Percentiles rank a stretch among this genome's conserved stretches.
Evolutionary conservation across 2,113 vertebrate genomes (phyloP).

Genomic region (Microtus richardsoni): DNA sequence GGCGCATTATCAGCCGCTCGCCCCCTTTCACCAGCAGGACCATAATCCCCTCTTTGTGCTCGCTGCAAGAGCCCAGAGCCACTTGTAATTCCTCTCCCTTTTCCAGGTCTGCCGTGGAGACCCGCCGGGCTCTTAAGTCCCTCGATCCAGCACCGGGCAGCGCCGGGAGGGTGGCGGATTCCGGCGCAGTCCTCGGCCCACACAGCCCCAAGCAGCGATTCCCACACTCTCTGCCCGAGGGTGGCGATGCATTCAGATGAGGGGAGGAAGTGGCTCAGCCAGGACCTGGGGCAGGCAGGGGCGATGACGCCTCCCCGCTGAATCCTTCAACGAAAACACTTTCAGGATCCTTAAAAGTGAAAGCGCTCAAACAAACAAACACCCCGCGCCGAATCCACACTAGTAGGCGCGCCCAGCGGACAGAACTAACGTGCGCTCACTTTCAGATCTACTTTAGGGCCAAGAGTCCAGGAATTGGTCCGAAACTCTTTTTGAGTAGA

Average conservation of each 20-base stretch:
- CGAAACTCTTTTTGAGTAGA: background rate
- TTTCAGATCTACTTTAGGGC: background rate
- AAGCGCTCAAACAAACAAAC: conserved; percentile 21
- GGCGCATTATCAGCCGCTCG: conserved; percentile 70
- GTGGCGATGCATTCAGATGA: background rate
- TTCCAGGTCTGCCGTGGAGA: conserved; percentile 48
- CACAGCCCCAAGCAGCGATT: background rate
- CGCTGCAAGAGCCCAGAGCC: conserved; percentile 22
- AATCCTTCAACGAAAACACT: background rate
- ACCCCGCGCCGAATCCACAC: background rate
- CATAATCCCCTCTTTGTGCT: conserved; percentile 80
- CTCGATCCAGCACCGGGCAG: background rate
- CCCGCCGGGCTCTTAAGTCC: conserved; percentile 44
- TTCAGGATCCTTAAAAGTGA: conserved; percentile 15
- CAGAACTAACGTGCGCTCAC: background rate
- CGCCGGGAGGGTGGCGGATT: background rate
- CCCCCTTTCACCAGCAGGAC: conserved; percentile 69
- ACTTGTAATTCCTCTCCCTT: conserved; percentile 73
- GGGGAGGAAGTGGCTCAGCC: background rate
- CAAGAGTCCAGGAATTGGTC: background rate
- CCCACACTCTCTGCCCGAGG: conserved; percentile 7
- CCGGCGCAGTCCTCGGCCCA: background rate
- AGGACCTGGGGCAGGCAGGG: background rate
- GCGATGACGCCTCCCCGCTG: accelerated
- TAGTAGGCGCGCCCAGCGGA: background rate